Percentiles rank a stretch among this genome's conserved stretches.
phyloP scores from a whole-genome alignment of 2,113 vertebrate genomes.

The zebrafish (Danio rerio) region GRCz12tu NC_133195.1:27596001-27596500 shows the following conservation, averaged over 20 bases:
- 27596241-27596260: conserved; percentile 56
- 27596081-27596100: conserved; percentile 61
- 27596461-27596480: conserved; percentile 38
- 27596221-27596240: conserved; percentile 43
- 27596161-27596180: conserved; percentile 75
- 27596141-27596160: conserved; percentile 46
- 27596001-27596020: conserved; percentile 59
- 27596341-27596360: conserved; percentile 59
- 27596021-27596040: conserved; percentile 63
- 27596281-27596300: conserved; percentile 45
- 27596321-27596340: conserved; percentile 39
- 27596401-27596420: conserved; percentile 57
- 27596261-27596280: conserved; percentile 45
- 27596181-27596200: conserved; percentile 71
- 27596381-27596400: conserved; percentile 57
- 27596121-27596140: conserved; percentile 69
- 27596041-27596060: conserved; percentile 54
- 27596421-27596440: conserved; percentile 64
- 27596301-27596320: conserved; percentile 14
- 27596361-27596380: conserved; percentile 45
- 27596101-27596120: conserved; percentile 49
- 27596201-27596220: conserved; percentile 49
- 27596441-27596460: conserved; percentile 64
- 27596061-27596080: conserved; percentile 62
- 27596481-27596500: conserved; percentile 40